These are phyloP conservation scores for Buathra laborator DNA, from an alignment of 2,888 invertebrate genomes.

Conservation along the genomic window DNA sequence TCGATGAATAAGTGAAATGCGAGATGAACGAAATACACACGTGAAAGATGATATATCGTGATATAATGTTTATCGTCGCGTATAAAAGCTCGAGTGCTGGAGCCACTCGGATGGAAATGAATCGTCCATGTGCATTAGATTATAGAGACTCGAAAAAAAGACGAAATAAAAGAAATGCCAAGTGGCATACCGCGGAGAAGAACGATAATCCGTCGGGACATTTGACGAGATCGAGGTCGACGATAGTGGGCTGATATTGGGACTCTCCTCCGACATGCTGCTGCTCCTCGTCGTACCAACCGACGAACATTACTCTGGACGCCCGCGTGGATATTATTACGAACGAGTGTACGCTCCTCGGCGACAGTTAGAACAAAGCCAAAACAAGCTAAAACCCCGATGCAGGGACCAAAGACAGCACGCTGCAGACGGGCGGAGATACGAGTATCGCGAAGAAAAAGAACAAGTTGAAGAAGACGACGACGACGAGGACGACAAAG, in stretches of 20 bases:
- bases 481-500: constrained; percentile 32
- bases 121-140: constrained; percentile 45
- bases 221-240: constrained; percentile 56
- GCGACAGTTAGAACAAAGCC: constrained; percentile 43
- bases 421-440: constrained; percentile 25
- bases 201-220: constrained; percentile 50
- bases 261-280: constrained; percentile 29
- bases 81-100: neutral
- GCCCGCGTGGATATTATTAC: constrained; percentile 63
- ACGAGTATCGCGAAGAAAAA: constrained; percentile 32
- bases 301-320: constrained; percentile 37
- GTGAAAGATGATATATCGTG: constrained; percentile 1
- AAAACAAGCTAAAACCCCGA: constrained; percentile 31
- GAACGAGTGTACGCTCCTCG: constrained; percentile 30
- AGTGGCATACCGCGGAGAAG: constrained; percentile 31
- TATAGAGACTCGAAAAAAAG: constrained; percentile 26
- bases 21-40: neutral
- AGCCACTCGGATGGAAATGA: constrained; percentile 45
- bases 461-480: constrained; percentile 41
- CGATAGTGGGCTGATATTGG: constrained; percentile 24
- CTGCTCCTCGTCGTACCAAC: constrained; percentile 25
- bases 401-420: constrained; percentile 1
- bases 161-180: neutral
- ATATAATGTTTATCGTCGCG: neutral
- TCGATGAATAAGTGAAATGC: neutral